phyloP scores from a whole-genome alignment of 2,113 vertebrate species.

The Isichthys henryi region DNA sequence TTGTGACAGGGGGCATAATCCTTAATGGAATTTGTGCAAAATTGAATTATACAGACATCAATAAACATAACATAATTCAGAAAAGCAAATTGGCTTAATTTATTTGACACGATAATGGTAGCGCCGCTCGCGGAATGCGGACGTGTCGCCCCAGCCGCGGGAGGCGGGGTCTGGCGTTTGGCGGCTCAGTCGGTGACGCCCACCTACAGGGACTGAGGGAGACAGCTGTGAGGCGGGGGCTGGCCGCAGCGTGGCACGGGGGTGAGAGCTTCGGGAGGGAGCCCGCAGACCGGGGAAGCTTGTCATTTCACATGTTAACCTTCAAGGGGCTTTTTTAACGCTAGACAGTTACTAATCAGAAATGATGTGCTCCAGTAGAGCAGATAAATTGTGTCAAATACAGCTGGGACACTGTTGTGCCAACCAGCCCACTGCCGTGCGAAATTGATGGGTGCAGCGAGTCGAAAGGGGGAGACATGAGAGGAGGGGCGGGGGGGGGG shows the following conservation, averaged over 20 bases:
- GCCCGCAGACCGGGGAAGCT: constrained; percentile 37
- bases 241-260: constrained; percentile 4
- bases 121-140: constrained; percentile 59
- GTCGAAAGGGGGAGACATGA: constrained; percentile 38
- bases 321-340: constrained; percentile 41
- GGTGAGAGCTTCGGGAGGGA: constrained; percentile 49
- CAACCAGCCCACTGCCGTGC: constrained; percentile 50
- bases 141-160: constrained; percentile 2
- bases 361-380: constrained; percentile 61
- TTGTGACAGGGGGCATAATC: constrained; percentile 77
- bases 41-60: constrained; percentile 84
- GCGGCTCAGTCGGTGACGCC: not conserved
- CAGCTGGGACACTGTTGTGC: constrained; percentile 49
- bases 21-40: constrained; percentile 88
- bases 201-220: not conserved
- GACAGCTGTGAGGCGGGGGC: constrained; percentile 45
- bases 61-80: constrained; percentile 84
- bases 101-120: constrained; percentile 71
- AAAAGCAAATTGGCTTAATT: constrained; percentile 80
- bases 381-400: constrained; percentile 55
- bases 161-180: constrained; percentile 33
- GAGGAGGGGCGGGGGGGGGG: constrained; percentile 22
- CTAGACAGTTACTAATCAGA: constrained; percentile 59
- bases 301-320: constrained; percentile 59
- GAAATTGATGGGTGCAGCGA: constrained; percentile 55